Base-by-base conservation (phyloP, 2,113 vertebrate genomes). In the Nymphicus hollandicus region DNA sequence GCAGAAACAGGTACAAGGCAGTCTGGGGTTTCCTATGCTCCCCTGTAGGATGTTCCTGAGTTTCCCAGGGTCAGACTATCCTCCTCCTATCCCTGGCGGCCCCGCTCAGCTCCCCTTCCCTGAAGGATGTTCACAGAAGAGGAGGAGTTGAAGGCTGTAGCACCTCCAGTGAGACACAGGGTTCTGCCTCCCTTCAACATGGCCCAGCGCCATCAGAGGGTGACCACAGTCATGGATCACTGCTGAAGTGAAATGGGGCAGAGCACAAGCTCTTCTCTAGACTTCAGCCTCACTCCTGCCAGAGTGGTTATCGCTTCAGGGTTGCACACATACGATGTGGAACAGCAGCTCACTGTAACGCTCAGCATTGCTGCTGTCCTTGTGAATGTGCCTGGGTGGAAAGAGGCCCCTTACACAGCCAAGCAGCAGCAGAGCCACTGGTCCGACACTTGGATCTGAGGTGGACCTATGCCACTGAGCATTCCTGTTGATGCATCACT, bases 131-230 rank as follows among this genome's bases (percentile, higher is more conserved):
- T 33, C 18, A 13, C 0, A 18, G 85, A 13, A 35, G n/a, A 33
- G 41, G 27, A 13, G 58, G 19, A 17, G 33, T 14, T 16, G 24
- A 43, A 6, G 63, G 50, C 66, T 27, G 50, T 4, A n/a, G 55
- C 49, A 33, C 25, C 14, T 11, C 14, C 68, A 33, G 44, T 3
- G 0, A 4, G 13, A 15, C 20, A 8, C 12, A 50, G 72, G n/a
- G 46, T 50, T 55, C 22, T 61, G 18, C 33, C 27, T 37, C 10
- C 23, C 41, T 28, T 1, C n/a, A 19, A 24, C 33, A 31, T 23
- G 28, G 35, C 17, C 3, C 2, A 0, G 28, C 3, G 35, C 1
- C 1, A 4, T 4, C 4, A 0, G 24, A 8, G 6, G 18, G n/a
- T 10, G 16, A 11, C 7, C 0, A 0, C 9, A 24, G 28, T 4